Evolutionary conservation across 2,113 vertebrate genomes (phyloP).

Genomic region (Microtus pennsylvanicus): DNA sequence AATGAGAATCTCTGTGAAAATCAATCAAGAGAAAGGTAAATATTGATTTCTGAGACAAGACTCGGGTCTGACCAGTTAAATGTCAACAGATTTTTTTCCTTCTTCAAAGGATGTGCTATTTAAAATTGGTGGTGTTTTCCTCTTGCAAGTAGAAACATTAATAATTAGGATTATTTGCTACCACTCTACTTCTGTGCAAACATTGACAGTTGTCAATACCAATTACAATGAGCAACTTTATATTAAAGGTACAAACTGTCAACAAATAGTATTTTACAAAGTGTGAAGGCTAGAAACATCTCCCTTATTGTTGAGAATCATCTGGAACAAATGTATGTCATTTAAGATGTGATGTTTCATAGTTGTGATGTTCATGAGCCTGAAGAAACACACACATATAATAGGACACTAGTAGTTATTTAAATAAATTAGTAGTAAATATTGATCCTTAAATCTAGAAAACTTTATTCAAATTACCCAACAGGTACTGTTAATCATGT

Average conservation of each 20-base stretch:
- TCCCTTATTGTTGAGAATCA: background rate
- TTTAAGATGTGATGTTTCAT: background rate
- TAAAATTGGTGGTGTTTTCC: background rate
- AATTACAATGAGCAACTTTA: constrained; percentile 15
- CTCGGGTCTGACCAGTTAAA: background rate
- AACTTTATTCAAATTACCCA: background rate
- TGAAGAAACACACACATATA: background rate
- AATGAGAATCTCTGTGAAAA: background rate
- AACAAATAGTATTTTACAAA: background rate
- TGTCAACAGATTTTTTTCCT: constrained; percentile 28
- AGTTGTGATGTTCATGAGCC: background rate
- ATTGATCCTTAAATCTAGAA: background rate
- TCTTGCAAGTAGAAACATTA: background rate
- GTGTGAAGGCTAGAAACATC: background rate
- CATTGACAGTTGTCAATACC: background rate
- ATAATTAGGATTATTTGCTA: background rate
- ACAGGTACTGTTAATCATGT: background rate
- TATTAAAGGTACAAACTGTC: background rate
- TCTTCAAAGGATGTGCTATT: background rate
- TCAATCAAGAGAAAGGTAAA: constrained; percentile 5
- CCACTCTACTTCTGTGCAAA: background rate
- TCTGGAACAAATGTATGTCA: background rate
- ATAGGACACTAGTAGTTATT: background rate
- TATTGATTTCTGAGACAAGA: constrained; percentile 6
- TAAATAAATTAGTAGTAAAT: constrained; percentile 53